These are phyloP conservation scores for Rhogogaster chlorosoma DNA, from an alignment of 2,888 invertebrate species.

Conservation along the genomic window DNA sequence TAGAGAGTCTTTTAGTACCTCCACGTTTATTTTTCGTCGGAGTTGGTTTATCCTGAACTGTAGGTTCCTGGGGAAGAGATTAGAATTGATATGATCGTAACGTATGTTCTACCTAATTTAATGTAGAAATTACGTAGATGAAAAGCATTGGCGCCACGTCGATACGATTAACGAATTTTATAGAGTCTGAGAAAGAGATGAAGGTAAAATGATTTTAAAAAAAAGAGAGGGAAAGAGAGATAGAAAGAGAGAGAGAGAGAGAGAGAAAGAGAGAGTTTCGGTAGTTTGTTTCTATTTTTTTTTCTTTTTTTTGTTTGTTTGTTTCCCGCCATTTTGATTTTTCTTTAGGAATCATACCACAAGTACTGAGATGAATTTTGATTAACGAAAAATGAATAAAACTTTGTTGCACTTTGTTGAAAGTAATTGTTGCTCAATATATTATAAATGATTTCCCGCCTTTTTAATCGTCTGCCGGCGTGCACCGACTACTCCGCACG, in stretches of 20 bases:
- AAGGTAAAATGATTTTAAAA: too few species aligned
- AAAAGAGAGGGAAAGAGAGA: neutral
- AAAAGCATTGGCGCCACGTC: conserved; percentile 42
- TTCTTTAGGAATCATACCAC: conserved; percentile 54
- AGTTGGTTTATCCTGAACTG: conserved; percentile 71
- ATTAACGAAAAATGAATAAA: neutral
- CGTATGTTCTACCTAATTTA: neutral
- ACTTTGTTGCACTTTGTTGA: conserved; percentile 20
- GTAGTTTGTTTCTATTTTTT: conserved; percentile 21
- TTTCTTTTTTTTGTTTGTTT: neutral
- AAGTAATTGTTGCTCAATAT: neutral
- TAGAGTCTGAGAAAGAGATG: conserved; percentile 46
- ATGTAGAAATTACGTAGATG: conserved; percentile 1
- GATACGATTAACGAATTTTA: conserved; percentile 68
- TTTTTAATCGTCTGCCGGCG: conserved; percentile 65
- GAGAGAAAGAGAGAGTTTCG: neutral
- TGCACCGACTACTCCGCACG: conserved; percentile 59
- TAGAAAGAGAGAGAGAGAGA: neutral
- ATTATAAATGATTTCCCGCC: conserved; percentile 68
- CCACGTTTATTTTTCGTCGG: conserved; percentile 78
- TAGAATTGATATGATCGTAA: conserved; percentile 17
- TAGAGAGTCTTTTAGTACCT: conserved; percentile 78
- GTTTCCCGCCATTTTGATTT: conserved; percentile 62
- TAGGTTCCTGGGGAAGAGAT: conserved; percentile 69
- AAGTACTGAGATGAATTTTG: conserved; percentile 23